Evolutionary conservation across 2,797 vertebrate species (phyloP).

Genomic region (Epinephelus coioides): DNA sequence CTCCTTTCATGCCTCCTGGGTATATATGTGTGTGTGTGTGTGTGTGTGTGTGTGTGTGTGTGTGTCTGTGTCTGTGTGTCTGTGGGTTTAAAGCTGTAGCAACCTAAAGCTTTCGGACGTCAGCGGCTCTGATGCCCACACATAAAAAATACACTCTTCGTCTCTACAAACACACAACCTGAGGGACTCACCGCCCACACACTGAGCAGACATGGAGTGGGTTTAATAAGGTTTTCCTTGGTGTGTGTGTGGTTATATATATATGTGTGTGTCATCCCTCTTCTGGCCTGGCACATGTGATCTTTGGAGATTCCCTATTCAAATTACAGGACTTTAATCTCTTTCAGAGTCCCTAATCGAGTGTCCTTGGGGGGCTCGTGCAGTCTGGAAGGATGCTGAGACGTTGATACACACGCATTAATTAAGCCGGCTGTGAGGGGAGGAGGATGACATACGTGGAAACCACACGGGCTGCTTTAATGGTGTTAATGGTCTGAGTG

Average conservation of each 20-base stretch:
- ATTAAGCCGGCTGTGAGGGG: neutral
- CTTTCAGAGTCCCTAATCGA: slow-evolving; percentile 23
- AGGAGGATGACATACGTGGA: neutral
- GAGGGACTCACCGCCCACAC: slow-evolving; percentile 15
- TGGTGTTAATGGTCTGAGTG: slow-evolving; percentile 18
- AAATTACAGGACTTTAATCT: slow-evolving; percentile 27
- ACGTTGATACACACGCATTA: neutral
- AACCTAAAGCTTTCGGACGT: slow-evolving; percentile 59
- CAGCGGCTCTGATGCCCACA: slow-evolving; percentile 52
- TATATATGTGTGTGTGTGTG: slow-evolving; percentile 10
- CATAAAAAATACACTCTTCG: slow-evolving; percentile 12
- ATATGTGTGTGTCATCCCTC: neutral
- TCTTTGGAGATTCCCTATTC: slow-evolving; percentile 9
- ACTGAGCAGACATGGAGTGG: slow-evolving; percentile 16
- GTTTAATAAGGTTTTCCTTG: slow-evolving; percentile 31
- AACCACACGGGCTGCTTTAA: neutral
- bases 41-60: slow-evolving; percentile 16
- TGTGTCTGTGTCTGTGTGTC: slow-evolving; percentile 9
- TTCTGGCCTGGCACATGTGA: neutral
- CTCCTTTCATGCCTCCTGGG: slow-evolving; percentile 47
- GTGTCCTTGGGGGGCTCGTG: slow-evolving; percentile 2
- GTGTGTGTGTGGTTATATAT: neutral
- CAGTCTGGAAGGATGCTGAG: neutral
- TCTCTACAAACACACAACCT: slow-evolving; percentile 9
- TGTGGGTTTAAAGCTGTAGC: slow-evolving; percentile 45